Conservation (phyloP, 2,797 vertebrate genomes). For the Sebastes baramenuke region DNA sequence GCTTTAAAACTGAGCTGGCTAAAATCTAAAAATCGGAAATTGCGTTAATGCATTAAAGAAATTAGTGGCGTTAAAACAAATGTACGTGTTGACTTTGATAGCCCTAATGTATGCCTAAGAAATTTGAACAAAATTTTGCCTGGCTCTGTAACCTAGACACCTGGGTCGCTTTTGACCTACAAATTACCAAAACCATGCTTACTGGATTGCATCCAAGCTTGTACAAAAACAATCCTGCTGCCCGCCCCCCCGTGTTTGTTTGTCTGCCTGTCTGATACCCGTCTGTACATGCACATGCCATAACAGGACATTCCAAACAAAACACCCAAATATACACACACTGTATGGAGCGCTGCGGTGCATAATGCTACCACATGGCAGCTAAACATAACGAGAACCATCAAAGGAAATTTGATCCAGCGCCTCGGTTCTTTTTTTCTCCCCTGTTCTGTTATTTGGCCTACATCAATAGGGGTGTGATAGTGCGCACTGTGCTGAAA, state of each 20-base stretch:
- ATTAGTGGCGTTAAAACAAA: too few species aligned
- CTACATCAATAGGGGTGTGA: constrained; percentile 37
- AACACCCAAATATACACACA: constrained; percentile 68
- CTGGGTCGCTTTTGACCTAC: too few species aligned
- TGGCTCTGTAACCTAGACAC: too few species aligned
- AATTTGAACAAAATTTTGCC: too few species aligned
- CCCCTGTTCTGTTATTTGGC: constrained; percentile 34
- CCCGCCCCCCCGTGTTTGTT: constrained; percentile 57
- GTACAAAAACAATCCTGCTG: constrained; percentile 27
- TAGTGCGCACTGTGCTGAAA: constrained; percentile 25
- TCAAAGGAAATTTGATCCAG: constrained; percentile 59
- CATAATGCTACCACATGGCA: constrained; percentile 74
- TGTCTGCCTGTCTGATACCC: constrained; percentile 68
- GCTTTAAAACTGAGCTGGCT: too few species aligned
- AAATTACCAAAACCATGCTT: not conserved
- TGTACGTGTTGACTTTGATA: too few species aligned
- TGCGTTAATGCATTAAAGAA: too few species aligned
- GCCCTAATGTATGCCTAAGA: too few species aligned
- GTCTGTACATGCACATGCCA: constrained; percentile 70
- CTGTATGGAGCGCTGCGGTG: constrained; percentile 48
- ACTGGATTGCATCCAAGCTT: constrained; percentile 5
- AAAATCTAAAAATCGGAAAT: too few species aligned
- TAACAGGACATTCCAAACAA: constrained; percentile 79
- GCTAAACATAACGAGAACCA: constrained; percentile 52
- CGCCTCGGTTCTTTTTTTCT: not conserved